A percentile compares a stretch with the other conserved stretches of the same genome.
phyloP scores from a whole-genome alignment of 2,113 vertebrate species.

The Pseudorectes ferrugineus region DNA sequence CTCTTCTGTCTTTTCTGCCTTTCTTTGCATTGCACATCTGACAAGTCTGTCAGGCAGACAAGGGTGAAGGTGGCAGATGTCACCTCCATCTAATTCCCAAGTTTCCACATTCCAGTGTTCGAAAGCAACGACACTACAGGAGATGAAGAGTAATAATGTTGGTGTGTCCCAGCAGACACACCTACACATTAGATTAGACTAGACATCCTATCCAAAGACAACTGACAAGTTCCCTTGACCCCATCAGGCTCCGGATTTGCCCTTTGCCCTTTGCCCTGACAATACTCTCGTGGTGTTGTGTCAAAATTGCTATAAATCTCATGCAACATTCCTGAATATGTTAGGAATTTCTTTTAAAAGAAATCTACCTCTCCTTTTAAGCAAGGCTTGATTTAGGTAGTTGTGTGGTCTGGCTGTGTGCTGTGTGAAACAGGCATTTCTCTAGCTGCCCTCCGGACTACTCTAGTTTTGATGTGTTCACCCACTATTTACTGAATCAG shows the following conservation, averaged over 20 bases:
- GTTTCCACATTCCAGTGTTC: neutral
- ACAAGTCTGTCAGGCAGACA: neutral
- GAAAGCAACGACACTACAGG: rapidly evolving
- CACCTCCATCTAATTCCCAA: neutral
- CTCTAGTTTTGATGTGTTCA: neutral
- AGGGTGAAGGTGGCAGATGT: neutral
- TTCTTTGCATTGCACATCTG: neutral
- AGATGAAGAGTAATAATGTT: neutral
- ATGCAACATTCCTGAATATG: neutral
- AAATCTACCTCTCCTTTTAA: neutral
- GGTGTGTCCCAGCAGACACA: neutral
- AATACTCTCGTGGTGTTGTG: neutral
- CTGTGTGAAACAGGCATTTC: neutral
- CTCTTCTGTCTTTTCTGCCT: neutral
- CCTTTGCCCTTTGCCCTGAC: neutral
- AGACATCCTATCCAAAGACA: neutral
- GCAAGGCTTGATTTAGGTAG: neutral
- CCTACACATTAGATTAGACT: neutral
- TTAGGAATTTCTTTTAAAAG: neutral
- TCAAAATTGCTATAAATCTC: neutral
- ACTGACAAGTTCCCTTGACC: neutral
- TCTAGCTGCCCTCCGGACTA: neutral
- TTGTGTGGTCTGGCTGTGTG: neutral
- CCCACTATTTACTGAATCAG: neutral
- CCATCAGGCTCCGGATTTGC: neutral